These are phyloP conservation scores for Proteles cristata DNA, from an alignment of 2,113 vertebrate species.

Conservation along the genomic window DNA sequence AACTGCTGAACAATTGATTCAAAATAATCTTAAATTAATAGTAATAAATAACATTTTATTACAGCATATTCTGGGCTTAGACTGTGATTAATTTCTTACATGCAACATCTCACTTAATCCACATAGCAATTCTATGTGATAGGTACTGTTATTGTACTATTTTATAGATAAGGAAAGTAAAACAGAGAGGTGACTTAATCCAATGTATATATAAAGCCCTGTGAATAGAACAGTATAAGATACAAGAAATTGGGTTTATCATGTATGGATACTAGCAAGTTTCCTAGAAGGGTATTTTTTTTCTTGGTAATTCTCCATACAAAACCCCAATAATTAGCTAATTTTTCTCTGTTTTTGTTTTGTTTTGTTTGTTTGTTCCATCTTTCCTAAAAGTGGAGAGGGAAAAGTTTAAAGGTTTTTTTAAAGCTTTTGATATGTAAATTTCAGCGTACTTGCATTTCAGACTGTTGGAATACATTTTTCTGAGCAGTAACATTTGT, in stretches of 20 bases:
- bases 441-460: not conserved
- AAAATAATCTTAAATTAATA: not conserved
- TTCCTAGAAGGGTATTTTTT: not conserved
- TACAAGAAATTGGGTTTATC: not conserved
- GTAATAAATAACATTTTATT: not conserved
- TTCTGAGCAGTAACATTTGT: slow-evolving; percentile 17
- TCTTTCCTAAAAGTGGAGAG: not conserved
- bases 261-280: not conserved
- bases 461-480: not conserved
- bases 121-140: not conserved
- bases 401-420: not conserved
- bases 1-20: not conserved
- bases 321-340: not conserved
- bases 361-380: not conserved
- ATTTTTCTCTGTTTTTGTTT: not conserved
- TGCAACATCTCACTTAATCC: not conserved
- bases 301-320: not conserved
- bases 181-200: not conserved
- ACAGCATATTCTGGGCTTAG: not conserved
- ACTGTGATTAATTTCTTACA: not conserved
- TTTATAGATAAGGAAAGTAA: not conserved
- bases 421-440: not conserved
- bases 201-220: not conserved
- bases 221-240: not conserved
- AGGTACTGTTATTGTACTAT: not conserved